These are phyloP conservation scores for Crenuchus spilurus DNA, from an alignment of 2,797 vertebrate species.

Conservation along the genomic window DNA sequence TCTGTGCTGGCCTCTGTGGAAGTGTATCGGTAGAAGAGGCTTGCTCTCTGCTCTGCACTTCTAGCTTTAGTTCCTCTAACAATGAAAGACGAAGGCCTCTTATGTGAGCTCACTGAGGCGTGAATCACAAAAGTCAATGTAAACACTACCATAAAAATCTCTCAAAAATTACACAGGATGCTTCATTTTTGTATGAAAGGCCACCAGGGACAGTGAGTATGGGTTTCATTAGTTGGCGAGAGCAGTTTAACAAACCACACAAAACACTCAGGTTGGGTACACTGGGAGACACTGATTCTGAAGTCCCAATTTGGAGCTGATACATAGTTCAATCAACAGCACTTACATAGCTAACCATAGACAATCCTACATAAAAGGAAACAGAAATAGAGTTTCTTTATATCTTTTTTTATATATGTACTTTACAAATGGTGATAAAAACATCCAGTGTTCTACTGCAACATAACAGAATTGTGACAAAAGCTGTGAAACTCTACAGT, in stretches of 20 bases:
- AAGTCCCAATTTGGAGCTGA: neutral
- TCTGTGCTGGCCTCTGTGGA: slow-evolving; percentile 42
- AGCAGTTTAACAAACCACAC: neutral
- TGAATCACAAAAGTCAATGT: slow-evolving; percentile 44
- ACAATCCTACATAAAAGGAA: neutral
- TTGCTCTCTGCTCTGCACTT: slow-evolving; percentile 30
- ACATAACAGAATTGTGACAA: neutral
- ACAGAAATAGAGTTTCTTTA: too few relatives aligned
- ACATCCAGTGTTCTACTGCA: neutral
- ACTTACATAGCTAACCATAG: neutral
- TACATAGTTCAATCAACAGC: neutral
- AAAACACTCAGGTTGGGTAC: neutral
- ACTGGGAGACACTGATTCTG: neutral
- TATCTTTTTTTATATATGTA: too few relatives aligned
- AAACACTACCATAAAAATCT: slow-evolving; percentile 8
- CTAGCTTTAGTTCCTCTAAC: slow-evolving; percentile 39
- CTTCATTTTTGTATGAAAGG: neutral
- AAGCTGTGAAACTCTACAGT: neutral
- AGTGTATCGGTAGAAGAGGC: slow-evolving; percentile 20
- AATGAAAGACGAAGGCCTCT: slow-evolving; percentile 56
- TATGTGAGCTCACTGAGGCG: slow-evolving; percentile 54
- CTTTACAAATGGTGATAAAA: too few relatives aligned
- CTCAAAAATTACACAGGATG: neutral
- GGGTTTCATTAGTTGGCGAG: neutral
- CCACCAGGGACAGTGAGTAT: too few relatives aligned